Percentiles rank a stretch among this genome's conserved stretches.
These are phyloP conservation scores for Cyclopterus lumpus DNA, from an alignment of 2,797 vertebrate species.

Conservation along the genomic window DNA sequence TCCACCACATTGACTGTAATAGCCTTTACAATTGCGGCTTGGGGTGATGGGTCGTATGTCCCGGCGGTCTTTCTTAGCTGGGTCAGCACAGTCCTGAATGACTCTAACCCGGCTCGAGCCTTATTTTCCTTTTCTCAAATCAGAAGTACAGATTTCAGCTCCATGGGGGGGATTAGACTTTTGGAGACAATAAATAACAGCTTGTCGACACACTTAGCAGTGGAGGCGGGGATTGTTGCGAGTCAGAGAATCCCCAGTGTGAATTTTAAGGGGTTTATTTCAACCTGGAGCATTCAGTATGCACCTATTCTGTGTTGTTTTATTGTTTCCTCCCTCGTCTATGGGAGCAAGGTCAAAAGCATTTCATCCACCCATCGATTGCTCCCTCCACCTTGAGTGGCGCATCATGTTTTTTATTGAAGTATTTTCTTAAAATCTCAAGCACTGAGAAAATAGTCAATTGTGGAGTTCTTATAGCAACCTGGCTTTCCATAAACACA, in stretches of 20 bases:
- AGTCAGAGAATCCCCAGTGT: slow-evolving; percentile 41
- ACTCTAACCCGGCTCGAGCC: slow-evolving; percentile 11
- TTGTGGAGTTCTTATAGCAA: slow-evolving; percentile 59
- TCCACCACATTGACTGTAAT: slow-evolving; percentile 47
- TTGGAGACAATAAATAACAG: slow-evolving; percentile 31
- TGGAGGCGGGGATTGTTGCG: slow-evolving; percentile 42
- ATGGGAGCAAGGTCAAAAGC: slow-evolving; percentile 48
- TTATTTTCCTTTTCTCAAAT: slow-evolving; percentile 19
- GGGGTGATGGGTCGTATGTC: slow-evolving; percentile 53
- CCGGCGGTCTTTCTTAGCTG: slow-evolving; percentile 48
- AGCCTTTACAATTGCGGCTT: slow-evolving; percentile 56
- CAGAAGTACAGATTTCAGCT: slow-evolving; percentile 16
- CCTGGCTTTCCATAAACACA: slow-evolving; percentile 69
- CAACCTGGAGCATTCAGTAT: slow-evolving; percentile 44
- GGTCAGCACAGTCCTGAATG: slow-evolving; percentile 54
- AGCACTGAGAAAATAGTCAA: slow-evolving; percentile 58
- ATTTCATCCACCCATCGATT: slow-evolving; percentile 62
- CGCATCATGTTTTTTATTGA: slow-evolving; percentile 55
- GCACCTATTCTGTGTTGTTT: slow-evolving; percentile 53
- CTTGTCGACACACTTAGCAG: slow-evolving; percentile 24
- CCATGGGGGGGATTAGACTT: slow-evolving; percentile 22
- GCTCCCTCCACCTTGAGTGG: slow-evolving; percentile 44
- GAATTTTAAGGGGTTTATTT: slow-evolving; percentile 64
- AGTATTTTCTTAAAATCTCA: slow-evolving; percentile 66
- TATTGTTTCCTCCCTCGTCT: slow-evolving; percentile 44